These are phyloP conservation scores for Xyrichtys novacula DNA, from an alignment of 2,797 vertebrate species.

Conservation along the genomic window DNA sequence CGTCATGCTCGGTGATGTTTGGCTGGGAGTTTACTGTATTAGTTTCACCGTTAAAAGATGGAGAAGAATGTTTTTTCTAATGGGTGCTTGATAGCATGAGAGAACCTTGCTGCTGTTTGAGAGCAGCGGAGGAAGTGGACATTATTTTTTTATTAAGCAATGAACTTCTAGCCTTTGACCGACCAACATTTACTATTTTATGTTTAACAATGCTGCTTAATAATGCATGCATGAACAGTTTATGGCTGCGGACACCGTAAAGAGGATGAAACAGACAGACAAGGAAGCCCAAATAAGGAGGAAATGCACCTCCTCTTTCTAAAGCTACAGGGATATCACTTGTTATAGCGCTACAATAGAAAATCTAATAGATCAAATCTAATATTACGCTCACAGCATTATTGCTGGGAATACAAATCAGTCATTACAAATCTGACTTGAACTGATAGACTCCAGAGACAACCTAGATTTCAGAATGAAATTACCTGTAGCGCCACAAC, in stretches of 20 bases:
- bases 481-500: constrained; percentile 24
- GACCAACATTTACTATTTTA: constrained; percentile 56
- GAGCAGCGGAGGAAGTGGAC: constrained; percentile 31
- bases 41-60: constrained; percentile 32
- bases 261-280: constrained; percentile 18
- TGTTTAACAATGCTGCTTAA: constrained; percentile 58
- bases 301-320: constrained; percentile 28
- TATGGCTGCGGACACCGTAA: constrained; percentile 51
- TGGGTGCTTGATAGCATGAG: constrained; percentile 12
- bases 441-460: constrained; percentile 6
- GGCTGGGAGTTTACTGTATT: constrained; percentile 43
- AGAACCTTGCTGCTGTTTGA: constrained; percentile 8
- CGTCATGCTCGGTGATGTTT: constrained; percentile 43
- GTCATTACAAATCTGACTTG: constrained; percentile 21
- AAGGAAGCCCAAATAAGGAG: constrained; percentile 1
- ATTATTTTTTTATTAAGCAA: constrained; percentile 49
- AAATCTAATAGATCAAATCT: constrained; percentile 39
- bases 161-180: constrained; percentile 41
- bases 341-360: constrained; percentile 14
- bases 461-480: constrained; percentile 26
- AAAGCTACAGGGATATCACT: constrained; percentile 30
- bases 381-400: constrained; percentile 21
- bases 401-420: constrained; percentile 22
- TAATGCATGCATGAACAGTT: constrained; percentile 55
- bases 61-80: constrained; percentile 7